Percentiles rank a stretch among this genome's conserved stretches.
Evolutionary conservation across 2,888 invertebrate species (phyloP).

Genomic region (Vanessa cardui): DNA sequence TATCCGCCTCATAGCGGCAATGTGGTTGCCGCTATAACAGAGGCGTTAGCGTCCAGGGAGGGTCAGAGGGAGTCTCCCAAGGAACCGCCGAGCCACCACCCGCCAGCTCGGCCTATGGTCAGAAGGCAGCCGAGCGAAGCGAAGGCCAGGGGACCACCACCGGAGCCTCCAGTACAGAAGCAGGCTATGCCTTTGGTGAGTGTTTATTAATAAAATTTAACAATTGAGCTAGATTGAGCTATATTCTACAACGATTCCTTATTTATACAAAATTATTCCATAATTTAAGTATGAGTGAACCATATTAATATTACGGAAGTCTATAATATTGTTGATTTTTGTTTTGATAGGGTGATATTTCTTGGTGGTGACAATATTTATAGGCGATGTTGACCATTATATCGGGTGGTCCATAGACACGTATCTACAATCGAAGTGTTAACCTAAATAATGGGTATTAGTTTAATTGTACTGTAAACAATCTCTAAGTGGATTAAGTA

Average conservation of each 20-base stretch:
- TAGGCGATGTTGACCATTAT: no score
- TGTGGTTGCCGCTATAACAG: constrained; percentile 67
- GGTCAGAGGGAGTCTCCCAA: constrained; percentile 39
- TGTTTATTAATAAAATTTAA: constrained; percentile 32
- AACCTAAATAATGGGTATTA: constrained; percentile 6
- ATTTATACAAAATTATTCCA: no score
- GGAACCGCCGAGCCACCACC: not conserved
- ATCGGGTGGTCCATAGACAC: not conserved
- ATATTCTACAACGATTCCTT: no score
- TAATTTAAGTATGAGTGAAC: no score
- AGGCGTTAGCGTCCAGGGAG: constrained; percentile 59
- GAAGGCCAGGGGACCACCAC: constrained; percentile 88
- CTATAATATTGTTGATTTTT: no score
- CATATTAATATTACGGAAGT: no score
- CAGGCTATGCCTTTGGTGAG: constrained; percentile 85
- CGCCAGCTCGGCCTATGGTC: constrained; percentile 55
- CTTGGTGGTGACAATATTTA: no score
- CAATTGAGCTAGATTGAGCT: not conserved
- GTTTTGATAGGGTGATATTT: no score
- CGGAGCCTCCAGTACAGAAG: constrained; percentile 89
- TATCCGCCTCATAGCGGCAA: constrained; percentile 53
- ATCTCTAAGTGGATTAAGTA: constrained; percentile 1
- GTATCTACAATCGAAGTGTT: not conserved
- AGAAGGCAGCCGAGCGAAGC: constrained; percentile 72
- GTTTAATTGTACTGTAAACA: constrained; percentile 4